Percentiles rank a stretch among this genome's conserved stretches.
Conservation (phyloP, 1,140 invertebrate species). For the Drosophila littoralis region DNA sequence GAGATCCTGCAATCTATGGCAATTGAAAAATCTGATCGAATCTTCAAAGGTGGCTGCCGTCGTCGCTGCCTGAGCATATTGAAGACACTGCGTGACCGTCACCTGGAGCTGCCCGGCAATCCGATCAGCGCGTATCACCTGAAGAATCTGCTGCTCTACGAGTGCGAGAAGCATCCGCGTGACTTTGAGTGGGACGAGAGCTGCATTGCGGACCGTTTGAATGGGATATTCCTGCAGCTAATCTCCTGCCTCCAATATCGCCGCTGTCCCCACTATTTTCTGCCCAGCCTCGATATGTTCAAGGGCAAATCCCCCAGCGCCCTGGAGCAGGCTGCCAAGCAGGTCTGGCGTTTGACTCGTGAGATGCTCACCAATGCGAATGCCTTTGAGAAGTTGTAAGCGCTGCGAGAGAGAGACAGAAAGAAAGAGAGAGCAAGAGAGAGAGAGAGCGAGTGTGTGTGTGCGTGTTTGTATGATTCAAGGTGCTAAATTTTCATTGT, state of each 20-base stretch:
- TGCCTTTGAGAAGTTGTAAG: constrained; percentile 94
- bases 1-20: background rate
- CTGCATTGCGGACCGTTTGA: constrained; percentile 94
- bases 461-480: constrained; percentile 17
- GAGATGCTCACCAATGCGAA: constrained; percentile 95
- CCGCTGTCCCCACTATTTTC: constrained; percentile 95
- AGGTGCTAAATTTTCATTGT: constrained; percentile 65
- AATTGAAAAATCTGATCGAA: constrained; percentile 5
- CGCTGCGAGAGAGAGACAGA: constrained; percentile 33
- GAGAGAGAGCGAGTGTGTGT: background rate
- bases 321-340: constrained; percentile 95
- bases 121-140: constrained; percentile 95
- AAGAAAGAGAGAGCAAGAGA: background rate
- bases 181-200: constrained; percentile 97
- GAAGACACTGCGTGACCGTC: constrained; percentile 94
- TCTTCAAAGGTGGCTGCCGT: constrained; percentile 87
- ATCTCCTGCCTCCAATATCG: constrained; percentile 97
- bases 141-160: constrained; percentile 95
- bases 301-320: constrained; percentile 94
- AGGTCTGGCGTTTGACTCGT: constrained; percentile 95
- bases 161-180: constrained; percentile 97
- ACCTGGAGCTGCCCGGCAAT: constrained; percentile 94
- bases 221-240: constrained; percentile 96
- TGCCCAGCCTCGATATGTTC: constrained; percentile 94
- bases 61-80: constrained; percentile 93